These are phyloP conservation scores for Bemisia tabaci DNA, from an alignment of 1,140 invertebrate species.

Conservation along the genomic window DNA sequence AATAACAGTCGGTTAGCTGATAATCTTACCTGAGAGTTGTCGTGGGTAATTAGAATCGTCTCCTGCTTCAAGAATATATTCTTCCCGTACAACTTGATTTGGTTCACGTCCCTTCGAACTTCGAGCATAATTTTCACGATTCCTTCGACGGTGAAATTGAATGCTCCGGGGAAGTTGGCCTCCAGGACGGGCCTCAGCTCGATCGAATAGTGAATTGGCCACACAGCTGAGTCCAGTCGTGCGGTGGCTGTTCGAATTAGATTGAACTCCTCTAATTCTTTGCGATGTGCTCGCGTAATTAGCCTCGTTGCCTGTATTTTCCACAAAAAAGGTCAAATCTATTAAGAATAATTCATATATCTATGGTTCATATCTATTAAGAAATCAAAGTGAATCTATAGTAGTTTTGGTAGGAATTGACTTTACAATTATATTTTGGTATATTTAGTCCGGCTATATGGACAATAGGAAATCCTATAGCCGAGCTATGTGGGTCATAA, in stretches of 20 bases:
- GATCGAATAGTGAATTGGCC: not conserved
- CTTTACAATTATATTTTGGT: no score
- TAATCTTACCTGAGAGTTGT: no score
- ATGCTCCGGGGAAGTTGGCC: not conserved
- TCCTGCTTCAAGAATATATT: not conserved
- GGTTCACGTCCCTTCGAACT: not conserved
- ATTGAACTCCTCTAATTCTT: not conserved
- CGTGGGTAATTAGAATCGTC: no score
- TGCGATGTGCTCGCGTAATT: not conserved
- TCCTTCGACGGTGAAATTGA: not conserved
- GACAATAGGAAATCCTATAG: no score
- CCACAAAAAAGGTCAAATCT: no score
- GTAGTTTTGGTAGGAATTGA: no score
- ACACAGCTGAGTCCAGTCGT: not conserved
- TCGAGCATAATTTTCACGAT: not conserved
- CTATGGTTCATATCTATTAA: no score
- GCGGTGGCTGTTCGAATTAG: not conserved
- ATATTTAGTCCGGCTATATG: no score
- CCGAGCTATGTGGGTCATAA: no score
- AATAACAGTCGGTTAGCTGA: no score
- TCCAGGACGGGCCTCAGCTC: not conserved
- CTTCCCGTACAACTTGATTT: not conserved
- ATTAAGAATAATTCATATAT: not conserved
- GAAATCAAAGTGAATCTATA: no score
- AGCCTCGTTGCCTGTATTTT: not conserved